Conservation (phyloP, 35 echinoderm and acorn worm genomes). For the Patiria miniata region DNA sequence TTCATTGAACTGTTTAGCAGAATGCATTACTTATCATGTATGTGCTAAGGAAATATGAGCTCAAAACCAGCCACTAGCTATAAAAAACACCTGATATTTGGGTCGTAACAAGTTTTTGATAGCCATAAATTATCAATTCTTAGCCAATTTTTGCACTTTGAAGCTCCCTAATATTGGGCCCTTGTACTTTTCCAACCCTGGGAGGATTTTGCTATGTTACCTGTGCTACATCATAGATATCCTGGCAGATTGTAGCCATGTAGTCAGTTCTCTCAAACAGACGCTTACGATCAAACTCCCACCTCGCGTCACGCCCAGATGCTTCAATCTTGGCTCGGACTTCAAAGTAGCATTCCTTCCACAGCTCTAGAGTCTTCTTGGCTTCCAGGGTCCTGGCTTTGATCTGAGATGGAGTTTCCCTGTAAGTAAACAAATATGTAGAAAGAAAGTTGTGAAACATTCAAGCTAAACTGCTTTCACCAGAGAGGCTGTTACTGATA, state of each 20-base stretch:
- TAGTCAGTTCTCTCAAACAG: slow-evolving; percentile 99
- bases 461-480: neutral
- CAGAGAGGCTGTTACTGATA: neutral
- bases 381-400: slow-evolving; percentile 92
- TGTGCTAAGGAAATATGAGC: too few relatives aligned
- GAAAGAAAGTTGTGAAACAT: neutral
- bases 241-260: slow-evolving; percentile 99
- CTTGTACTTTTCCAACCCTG: too few relatives aligned
- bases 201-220: slow-evolving; percentile 13
- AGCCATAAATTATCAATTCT: too few relatives aligned
- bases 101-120: too few relatives aligned
- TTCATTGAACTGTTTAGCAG: too few relatives aligned
- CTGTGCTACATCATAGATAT: slow-evolving; percentile 98
- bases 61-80: too few relatives aligned
- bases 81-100: too few relatives aligned
- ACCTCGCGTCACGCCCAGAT: slow-evolving; percentile 91
- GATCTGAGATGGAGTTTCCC: slow-evolving; percentile 89
- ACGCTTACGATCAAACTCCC: slow-evolving; percentile 99
- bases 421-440: slow-evolving; percentile 33
- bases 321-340: slow-evolving; percentile 99
- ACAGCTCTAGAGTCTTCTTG: slow-evolving; percentile 92
- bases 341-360: slow-evolving; percentile 98
- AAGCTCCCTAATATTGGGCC: too few relatives aligned
- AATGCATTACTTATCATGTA: too few relatives aligned
- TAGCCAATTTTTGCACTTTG: too few relatives aligned